These are phyloP conservation scores for Byasa hedistus DNA, from an alignment of 2,888 invertebrate genomes.

Conservation along the genomic window DNA sequence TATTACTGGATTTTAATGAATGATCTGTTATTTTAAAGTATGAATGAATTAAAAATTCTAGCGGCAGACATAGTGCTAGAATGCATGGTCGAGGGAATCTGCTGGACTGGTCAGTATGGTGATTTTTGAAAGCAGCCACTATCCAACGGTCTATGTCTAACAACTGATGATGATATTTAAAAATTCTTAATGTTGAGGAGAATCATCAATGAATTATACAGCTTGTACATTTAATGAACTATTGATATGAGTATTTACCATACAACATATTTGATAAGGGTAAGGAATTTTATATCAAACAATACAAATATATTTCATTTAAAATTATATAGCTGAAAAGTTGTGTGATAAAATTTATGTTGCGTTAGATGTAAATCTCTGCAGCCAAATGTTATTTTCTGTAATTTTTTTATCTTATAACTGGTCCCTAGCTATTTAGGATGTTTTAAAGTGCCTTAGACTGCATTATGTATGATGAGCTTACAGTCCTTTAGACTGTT, in stretches of 20 bases:
- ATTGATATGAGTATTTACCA: constrained; percentile 26
- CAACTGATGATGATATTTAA: too few species aligned
- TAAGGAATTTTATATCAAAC: constrained; percentile 8
- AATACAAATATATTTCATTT: not conserved
- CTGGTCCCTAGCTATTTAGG: not conserved
- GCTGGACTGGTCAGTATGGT: too few species aligned
- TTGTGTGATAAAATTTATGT: too few species aligned
- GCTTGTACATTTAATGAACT: constrained; percentile 11
- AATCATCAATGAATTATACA: constrained; percentile 17
- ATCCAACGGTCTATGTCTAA: too few species aligned
- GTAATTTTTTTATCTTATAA: not conserved
- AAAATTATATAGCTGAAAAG: not conserved
- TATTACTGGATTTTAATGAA: constrained; percentile 9
- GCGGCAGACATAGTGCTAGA: too few species aligned
- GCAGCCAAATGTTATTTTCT: too few species aligned
- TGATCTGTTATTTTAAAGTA: constrained; percentile 1
- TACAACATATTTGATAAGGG: constrained; percentile 14
- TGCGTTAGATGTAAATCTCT: too few species aligned
- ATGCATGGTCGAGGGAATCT: too few species aligned
- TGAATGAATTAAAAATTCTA: not conserved
- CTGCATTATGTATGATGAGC: constrained; percentile 6
- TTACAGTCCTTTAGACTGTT: not conserved
- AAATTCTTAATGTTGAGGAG: not conserved
- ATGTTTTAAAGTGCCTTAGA: constrained; percentile 25
- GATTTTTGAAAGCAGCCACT: too few species aligned